Percentiles rank a stretch among this genome's conserved stretches.
Evolutionary conservation across 2,113 vertebrate genomes (phyloP).

Genomic region (Ictalurus punctatus): DNA sequence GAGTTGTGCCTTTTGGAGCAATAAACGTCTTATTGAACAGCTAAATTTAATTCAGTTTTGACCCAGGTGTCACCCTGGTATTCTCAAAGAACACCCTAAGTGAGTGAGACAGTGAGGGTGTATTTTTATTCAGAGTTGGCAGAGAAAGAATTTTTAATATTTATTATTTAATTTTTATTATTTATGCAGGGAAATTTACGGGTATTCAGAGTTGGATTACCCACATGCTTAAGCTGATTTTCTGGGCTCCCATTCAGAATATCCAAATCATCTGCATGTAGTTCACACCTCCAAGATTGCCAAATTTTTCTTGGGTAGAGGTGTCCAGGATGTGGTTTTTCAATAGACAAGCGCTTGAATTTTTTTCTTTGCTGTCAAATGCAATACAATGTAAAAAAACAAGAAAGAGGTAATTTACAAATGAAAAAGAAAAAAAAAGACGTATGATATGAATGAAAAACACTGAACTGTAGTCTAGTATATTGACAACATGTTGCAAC

Average conservation of each 20-base stretch:
- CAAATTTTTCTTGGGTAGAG: neutral
- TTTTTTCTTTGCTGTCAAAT: no score
- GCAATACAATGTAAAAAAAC: neutral
- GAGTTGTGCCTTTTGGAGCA: neutral
- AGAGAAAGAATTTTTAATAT: neutral
- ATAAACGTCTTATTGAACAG: neutral
- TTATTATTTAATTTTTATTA: neutral
- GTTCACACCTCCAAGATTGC: neutral
- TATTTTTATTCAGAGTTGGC: neutral
- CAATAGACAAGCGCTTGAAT: neutral
- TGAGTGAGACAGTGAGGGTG: neutral
- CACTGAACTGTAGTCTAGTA: neutral
- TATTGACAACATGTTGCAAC: neutral
- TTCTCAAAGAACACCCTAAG: neutral
- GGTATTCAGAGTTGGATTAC: neutral
- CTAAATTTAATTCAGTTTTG: conserved; percentile 5
- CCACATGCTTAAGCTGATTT: neutral
- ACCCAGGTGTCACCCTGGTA: conserved; percentile 5
- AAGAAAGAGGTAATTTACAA: neutral
- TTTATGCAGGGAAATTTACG: neutral
- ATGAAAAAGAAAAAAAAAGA: neutral
- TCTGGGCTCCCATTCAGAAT: neutral
- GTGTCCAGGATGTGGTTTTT: neutral
- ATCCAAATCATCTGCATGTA: neutral
- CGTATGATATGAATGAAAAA: neutral